Conservation (phyloP, 2,797 vertebrate species). For the Ctenosaura bakeri region DNA sequence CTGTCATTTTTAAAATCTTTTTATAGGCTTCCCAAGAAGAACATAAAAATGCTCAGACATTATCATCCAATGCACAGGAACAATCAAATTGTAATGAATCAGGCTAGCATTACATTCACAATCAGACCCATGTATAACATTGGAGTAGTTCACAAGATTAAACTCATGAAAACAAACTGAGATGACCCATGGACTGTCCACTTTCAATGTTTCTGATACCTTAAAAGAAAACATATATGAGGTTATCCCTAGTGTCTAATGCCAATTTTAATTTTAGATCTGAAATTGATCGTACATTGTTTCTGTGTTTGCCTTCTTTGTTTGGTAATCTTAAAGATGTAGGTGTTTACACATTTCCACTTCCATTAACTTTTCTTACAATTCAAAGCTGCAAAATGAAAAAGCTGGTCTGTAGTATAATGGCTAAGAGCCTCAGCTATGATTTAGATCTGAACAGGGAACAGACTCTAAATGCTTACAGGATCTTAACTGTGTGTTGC, state of each 20-base stretch:
- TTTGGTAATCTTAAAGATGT: not conserved
- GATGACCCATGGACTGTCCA: not conserved
- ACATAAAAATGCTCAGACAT: conserved; percentile 19
- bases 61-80: conserved; percentile 33
- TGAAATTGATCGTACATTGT: not conserved
- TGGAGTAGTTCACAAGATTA: not conserved
- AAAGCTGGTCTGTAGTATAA: not conserved
- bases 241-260: not conserved
- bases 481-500: not conserved
- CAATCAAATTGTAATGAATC: conserved; percentile 21
- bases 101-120: not conserved
- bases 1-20: not conserved
- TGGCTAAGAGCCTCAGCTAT: not conserved
- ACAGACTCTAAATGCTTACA: not conserved
- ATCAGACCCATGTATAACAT: not conserved
- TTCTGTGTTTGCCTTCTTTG: not conserved
- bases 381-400: not conserved
- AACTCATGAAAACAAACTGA: not conserved
- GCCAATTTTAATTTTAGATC: not conserved
- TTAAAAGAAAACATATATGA: not conserved
- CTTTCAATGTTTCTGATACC: not conserved
- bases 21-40: not conserved
- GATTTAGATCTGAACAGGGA: not conserved
- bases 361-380: not conserved
- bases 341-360: not conserved